Base-by-base conservation (phyloP, 2,888 invertebrate genomes). In the Diabrotica balteata region DNA sequence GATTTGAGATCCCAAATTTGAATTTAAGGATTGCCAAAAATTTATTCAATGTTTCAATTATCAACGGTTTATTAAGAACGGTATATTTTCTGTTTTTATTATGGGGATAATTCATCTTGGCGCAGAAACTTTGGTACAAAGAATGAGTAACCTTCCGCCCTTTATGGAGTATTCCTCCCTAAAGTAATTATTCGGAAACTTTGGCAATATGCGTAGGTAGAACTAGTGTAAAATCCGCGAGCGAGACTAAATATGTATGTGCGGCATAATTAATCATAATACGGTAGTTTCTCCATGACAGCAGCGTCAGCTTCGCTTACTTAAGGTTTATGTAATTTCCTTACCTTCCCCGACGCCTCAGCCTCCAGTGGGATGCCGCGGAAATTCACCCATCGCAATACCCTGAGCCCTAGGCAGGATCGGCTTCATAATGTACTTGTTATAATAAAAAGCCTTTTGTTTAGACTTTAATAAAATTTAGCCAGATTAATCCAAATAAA, bases 281-380 rank as follows among this genome's bases (percentile, higher is more conserved):
- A 81, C 79, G 77, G 75, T 75, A 79, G 77, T 79, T 80, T 78
- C 79, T 78, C 78, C 77, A 73, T 79, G 80, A 78, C 80, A 79
- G 80, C 75, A 75, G 78, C 80, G 80, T 82, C 82, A 81, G 79
- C 79, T 76, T 78, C 79, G 81, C 81, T 83, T 83, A 82, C 83
- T 83, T 83, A 82, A 83, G 82, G 82, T 80, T 80, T 80, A 80
- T 80, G 82, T 82, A 83, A 83, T 83, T 83, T 83, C 83, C 82
- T 83, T 82, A 79, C 80, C 72, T 69, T 59, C 70, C 68, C 67
- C 60, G 66, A 65, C 59, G 68, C 72, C 73, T 61, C 65, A 68
- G 64, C 65, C 71, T 67, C 72, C 52, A 53, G 49, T 57, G 63
- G 63, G 63, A 57, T 63, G 63, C 52, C 72, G 70, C 72, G 70